Evolutionary conservation across 2,888 invertebrate species (phyloP).

Genomic region (Cepaea hortensis): DNA sequence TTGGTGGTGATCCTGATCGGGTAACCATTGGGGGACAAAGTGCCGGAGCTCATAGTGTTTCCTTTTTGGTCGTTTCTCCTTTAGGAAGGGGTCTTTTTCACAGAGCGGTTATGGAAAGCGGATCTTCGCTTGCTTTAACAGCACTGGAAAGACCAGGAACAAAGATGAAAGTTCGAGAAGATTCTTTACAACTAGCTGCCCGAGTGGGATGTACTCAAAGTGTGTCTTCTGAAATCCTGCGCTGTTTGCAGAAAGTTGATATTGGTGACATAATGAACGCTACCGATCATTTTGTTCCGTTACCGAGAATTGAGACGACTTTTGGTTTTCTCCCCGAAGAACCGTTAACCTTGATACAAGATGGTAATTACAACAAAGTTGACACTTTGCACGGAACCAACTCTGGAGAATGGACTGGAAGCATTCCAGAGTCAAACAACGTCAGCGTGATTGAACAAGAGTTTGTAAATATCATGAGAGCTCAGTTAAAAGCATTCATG

Average conservation of each 20-base stretch:
- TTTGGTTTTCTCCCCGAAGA: slow-evolving; percentile 40
- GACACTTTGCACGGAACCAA: slow-evolving; percentile 31
- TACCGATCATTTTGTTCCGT: background rate
- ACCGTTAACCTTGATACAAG: background rate
- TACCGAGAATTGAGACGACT: slow-evolving; percentile 26
- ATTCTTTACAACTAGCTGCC: background rate
- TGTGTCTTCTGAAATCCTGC: slow-evolving; percentile 1
- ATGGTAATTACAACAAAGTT: slow-evolving; percentile 19
- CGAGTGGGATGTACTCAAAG: background rate
- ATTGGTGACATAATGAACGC: background rate
- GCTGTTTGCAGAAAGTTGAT: slow-evolving; percentile 6
- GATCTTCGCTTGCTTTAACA: background rate
- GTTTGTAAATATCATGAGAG: background rate
- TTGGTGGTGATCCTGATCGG: slow-evolving; percentile 37
- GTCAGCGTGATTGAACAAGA: slow-evolving; percentile 13
- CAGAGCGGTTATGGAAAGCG: slow-evolving; percentile 29
- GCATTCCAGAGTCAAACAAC: background rate
- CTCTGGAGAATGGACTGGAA: background rate
- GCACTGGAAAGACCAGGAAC: slow-evolving; percentile 28
- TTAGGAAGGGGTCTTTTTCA: slow-evolving; percentile 11
- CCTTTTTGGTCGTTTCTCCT: slow-evolving; percentile 4
- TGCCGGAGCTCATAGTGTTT: slow-evolving; percentile 22
- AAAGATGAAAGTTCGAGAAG: background rate
- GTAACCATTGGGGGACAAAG: slow-evolving; percentile 34
- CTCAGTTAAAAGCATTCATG: background rate